Evolutionary conservation across 1,140 invertebrate species (phyloP).

Genomic region (Hypsibius dujardini): DNA sequence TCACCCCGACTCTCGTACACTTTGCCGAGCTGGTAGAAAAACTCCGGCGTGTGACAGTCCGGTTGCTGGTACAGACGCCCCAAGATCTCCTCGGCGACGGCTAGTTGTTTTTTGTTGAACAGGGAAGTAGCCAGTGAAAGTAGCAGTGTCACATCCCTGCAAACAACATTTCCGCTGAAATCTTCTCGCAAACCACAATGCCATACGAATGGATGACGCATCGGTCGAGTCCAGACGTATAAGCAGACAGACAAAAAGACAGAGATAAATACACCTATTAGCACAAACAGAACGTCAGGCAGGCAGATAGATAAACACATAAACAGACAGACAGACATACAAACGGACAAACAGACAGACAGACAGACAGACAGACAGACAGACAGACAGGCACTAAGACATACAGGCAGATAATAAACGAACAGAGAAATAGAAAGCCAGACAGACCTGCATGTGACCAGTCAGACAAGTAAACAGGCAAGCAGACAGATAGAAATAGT

Average conservation of each 20-base stretch:
- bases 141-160: not conserved
- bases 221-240: not conserved
- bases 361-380: not conserved
- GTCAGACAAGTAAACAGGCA: too few species aligned
- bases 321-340: not conserved
- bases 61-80: not conserved
- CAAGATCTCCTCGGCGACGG: not conserved
- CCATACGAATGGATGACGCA: not conserved
- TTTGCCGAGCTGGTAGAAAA: not conserved
- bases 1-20: not conserved
- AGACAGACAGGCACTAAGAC: too few species aligned
- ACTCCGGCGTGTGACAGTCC: not conserved
- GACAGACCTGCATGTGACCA: too few species aligned
- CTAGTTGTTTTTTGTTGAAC: not conserved
- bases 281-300: not conserved
- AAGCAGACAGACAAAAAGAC: not conserved
- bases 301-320: not conserved
- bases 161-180: not conserved
- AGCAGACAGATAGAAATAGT: not conserved
- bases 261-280: not conserved
- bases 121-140: not conserved
- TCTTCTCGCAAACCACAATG: not conserved
- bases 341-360: too few species aligned
- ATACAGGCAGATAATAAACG: too few species aligned
- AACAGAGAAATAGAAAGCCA: too few species aligned